Evolutionary conservation across 2,113 vertebrate genomes (phyloP).

Genomic region (Ptilorrhoa leucosticta): DNA sequence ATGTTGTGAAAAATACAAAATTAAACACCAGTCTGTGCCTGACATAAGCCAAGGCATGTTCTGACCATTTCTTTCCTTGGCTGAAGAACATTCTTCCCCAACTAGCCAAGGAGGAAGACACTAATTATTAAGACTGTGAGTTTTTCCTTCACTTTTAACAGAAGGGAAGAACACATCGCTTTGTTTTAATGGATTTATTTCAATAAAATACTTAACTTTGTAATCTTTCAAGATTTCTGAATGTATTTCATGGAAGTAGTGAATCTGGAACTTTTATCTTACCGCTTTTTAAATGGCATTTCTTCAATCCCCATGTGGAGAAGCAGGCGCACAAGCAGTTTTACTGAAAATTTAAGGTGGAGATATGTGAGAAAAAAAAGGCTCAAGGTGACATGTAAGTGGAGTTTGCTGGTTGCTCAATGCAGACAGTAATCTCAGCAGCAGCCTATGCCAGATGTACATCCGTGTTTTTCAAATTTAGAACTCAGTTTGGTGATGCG

Average conservation of each 20-base stretch:
- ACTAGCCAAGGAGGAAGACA: background rate
- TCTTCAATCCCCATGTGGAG: background rate
- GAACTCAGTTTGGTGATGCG: background rate
- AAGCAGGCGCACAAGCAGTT: background rate
- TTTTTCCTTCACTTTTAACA: background rate
- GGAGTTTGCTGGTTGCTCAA: background rate
- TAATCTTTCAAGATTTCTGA: background rate
- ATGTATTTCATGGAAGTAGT: background rate
- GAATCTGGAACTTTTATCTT: background rate
- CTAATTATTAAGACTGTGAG: background rate
- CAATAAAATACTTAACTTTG: background rate
- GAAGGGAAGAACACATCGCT: fast-evolving
- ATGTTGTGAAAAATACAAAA: constrained; percentile 14
- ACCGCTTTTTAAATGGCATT: background rate
- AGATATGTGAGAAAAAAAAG: background rate
- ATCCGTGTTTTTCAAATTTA: background rate
- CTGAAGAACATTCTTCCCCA: background rate
- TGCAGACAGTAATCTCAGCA: background rate
- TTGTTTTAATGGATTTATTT: background rate
- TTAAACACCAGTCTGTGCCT: background rate
- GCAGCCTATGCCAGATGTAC: background rate
- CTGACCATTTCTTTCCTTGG: background rate
- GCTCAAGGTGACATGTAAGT: fast-evolving
- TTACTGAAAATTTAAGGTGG: background rate
- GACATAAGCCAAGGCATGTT: background rate